Conservation (phyloP, 2,797 vertebrate genomes). For the Fratercula arctica region DNA sequence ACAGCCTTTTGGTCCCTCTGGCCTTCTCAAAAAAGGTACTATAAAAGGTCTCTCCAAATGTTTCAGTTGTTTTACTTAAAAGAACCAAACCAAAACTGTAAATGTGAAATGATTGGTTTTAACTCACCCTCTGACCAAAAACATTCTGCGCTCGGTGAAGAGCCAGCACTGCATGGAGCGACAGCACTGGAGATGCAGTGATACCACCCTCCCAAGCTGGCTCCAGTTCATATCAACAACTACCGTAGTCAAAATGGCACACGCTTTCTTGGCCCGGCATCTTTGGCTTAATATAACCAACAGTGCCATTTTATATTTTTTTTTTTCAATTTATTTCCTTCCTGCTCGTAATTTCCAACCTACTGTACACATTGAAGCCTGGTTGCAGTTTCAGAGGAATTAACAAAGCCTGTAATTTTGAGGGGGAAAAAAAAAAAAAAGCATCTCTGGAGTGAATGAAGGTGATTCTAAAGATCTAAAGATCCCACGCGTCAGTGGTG, state of each 20-base stretch:
- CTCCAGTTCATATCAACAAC: not conserved
- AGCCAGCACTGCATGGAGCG: not conserved
- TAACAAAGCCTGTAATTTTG: not conserved
- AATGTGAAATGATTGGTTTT: not conserved
- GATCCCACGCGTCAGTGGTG: rapidly evolving
- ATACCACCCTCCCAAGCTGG: too few relatives aligned
- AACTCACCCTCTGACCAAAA: not conserved
- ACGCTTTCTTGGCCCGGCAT: not conserved
- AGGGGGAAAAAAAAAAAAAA: not conserved
- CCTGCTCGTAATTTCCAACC: not conserved
- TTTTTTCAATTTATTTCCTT: not conserved
- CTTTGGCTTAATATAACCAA: not conserved
- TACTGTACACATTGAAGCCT: not conserved
- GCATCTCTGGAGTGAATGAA: not conserved
- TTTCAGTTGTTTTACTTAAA: not conserved
- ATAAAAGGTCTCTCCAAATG: rapidly evolving
- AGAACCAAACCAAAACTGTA: not conserved
- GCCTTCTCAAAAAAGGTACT: not conserved
- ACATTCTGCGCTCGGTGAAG: not conserved
- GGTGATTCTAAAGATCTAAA: not conserved
- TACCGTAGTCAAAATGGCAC: rapidly evolving
- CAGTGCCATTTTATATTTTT: not conserved
- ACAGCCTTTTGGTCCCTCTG: too few relatives aligned
- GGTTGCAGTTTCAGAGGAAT: not conserved
- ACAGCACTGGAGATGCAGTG: not conserved